Evolutionary conservation across 2,797 vertebrate genomes (phyloP).

Genomic region (Paguma larvata): DNA sequence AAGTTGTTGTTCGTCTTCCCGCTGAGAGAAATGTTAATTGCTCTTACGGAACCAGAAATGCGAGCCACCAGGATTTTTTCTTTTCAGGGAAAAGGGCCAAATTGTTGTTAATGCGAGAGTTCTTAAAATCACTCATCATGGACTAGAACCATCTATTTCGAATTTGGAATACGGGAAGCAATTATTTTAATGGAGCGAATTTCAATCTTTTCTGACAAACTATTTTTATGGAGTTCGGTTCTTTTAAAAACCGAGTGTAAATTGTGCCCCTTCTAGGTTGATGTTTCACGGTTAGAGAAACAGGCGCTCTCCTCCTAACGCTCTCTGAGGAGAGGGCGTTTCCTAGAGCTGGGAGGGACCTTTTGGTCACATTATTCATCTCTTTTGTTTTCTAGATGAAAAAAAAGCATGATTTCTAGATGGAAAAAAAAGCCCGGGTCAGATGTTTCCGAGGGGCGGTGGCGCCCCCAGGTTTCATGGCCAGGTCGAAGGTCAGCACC

Average conservation of each 20-base stretch:
- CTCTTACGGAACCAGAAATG: slow-evolving; percentile 25
- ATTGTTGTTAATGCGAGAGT: slow-evolving; percentile 35
- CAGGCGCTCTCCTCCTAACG: neutral
- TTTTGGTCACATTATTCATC: neutral
- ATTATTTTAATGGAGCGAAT: slow-evolving; percentile 60
- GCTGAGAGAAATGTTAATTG: slow-evolving; percentile 67
- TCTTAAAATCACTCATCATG: slow-evolving; percentile 58
- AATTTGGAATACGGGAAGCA: slow-evolving; percentile 51
- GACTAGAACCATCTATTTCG: slow-evolving; percentile 49
- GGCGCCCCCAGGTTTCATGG: neutral
- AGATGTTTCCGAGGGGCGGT: neutral
- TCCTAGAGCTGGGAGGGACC: neutral
- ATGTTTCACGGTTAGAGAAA: slow-evolving; percentile 48
- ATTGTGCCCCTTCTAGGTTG: neutral
- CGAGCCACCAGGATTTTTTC: slow-evolving; percentile 43
- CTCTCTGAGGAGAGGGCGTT: neutral
- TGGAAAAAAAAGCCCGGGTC: too few relatives aligned
- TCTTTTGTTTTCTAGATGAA: neutral
- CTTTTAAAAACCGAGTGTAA: neutral
- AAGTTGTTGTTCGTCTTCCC: slow-evolving; percentile 30
- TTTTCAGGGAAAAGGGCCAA: slow-evolving; percentile 49
- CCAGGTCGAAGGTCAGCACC: neutral
- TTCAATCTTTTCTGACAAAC: slow-evolving; percentile 16
- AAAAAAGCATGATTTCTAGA: neutral
- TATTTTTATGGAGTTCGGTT: slow-evolving; percentile 33